Evolutionary conservation across 2,113 vertebrate genomes (phyloP), one percentile per base, ranked within the genome.

Genomic region (Cyprichromis sp.): DNA sequence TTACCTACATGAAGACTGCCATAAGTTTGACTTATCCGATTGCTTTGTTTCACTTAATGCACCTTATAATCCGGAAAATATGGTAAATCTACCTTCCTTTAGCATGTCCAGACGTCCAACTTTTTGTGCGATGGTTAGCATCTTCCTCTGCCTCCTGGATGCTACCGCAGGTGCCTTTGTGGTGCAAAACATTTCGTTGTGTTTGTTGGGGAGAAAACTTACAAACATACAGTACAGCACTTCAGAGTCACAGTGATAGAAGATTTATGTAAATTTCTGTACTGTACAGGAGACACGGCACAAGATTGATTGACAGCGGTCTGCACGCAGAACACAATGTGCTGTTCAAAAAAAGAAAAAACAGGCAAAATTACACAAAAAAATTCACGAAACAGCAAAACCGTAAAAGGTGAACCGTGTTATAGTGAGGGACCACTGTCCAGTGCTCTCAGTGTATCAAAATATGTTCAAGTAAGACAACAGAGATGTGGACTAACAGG

Each of bases 351-450:
- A 54, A 54, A 54, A 54, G n/a, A 21, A 21, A 54, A 21, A 21
- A 54, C n/a, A 4, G 0, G 52, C 6, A 21, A 55, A 55, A 26
- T 57, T 2, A 5, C 54, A 16, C 54, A 57, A 1, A 57, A 8
- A 29, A 0, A 29, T 57, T 57, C 7, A 1, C 1, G 1, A 57
- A 16, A 16, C 0, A 29, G 24, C 13, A 8, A 57, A 0, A 19
- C 0, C 0, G 4, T 9, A 14, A 57, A 57, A 57, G 24, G 7
- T 57, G 24, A 57, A 29, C 4, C 2, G 7, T 3, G 7, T 57
- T 57, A 57, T 3, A 57, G 24, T 1, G 24, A 57, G 8, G 24
- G 26, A 6, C 55, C 7, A 61, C 57, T 61, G 26, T 29, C 24
- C 24, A 8, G 55, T 29, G 55, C 55, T 57, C 54, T 57, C 54